Evolutionary conservation across 1,140 invertebrate genomes (phyloP).

Genomic region (Brachionus koreanus): DNA sequence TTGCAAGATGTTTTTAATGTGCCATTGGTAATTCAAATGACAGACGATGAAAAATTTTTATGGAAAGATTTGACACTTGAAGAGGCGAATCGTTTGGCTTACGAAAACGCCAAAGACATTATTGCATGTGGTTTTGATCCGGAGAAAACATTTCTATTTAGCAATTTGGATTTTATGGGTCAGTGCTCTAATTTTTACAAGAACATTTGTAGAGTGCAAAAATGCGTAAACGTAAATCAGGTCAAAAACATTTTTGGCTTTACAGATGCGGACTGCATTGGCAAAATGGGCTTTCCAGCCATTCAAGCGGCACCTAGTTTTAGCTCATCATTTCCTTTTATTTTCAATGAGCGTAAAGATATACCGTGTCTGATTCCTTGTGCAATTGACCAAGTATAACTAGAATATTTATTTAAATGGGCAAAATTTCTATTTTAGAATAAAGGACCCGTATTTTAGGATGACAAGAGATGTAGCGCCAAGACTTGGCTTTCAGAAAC

Average conservation of each 20-base stretch:
- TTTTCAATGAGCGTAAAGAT: conserved; percentile 71
- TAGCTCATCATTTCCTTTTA: conserved; percentile 87
- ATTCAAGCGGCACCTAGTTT: conserved; percentile 92
- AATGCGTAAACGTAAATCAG: conserved; percentile 37
- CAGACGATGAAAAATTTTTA: conserved; percentile 96
- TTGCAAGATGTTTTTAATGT: conserved; percentile 95
- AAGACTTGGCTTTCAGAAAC: conserved; percentile 78
- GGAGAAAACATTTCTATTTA: conserved; percentile 96
- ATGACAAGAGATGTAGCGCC: conserved; percentile 97
- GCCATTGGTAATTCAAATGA: conserved; percentile 89
- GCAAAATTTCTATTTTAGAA: not conserved
- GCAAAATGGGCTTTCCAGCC: conserved; percentile 93
- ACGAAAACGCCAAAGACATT: conserved; percentile 94
- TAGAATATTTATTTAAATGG: not conserved
- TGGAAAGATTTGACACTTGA: conserved; percentile 94
- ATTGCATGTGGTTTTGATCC: conserved; percentile 94
- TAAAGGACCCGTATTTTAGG: conserved; percentile 89
- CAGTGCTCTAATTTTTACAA: conserved; percentile 40
- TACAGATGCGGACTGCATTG: conserved; percentile 85
- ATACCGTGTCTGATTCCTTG: conserved; percentile 91
- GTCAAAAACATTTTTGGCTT: conserved; percentile 81
- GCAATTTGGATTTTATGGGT: conserved; percentile 87
- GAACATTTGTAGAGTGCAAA: conserved; percentile 36
- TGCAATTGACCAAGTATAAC: conserved; percentile 85
- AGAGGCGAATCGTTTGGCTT: conserved; percentile 75